phyloP scores from a whole-genome alignment of 2,113 vertebrate genomes.

The Thunnus thynnus region DNA sequence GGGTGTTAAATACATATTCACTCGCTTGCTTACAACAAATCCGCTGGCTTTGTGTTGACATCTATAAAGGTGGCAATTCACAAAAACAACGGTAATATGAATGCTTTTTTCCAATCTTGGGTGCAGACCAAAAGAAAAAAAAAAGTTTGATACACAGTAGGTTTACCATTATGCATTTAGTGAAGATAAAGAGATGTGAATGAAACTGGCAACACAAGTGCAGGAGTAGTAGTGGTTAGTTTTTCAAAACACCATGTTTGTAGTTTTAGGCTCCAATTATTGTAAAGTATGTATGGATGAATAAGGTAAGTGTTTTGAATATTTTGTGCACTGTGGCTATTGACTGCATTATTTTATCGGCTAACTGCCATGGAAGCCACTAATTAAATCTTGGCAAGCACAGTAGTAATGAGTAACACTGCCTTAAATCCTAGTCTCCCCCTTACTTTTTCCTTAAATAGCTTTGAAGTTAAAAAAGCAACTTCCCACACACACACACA shows the following conservation, averaged over 20 bases:
- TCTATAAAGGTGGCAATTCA: constrained; percentile 5
- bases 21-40: neutral
- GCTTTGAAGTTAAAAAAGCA: constrained; percentile 52
- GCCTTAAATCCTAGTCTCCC: constrained; percentile 4
- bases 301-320: neutral
- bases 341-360: neutral
- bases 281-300: neutral
- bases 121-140: neutral
- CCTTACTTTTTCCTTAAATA: constrained; percentile 47
- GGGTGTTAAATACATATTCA: constrained; percentile 18
- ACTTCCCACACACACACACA: constrained; percentile 7
- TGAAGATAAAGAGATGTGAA: too few relatives aligned
- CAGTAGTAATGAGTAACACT: neutral
- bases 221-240: too few relatives aligned
- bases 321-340: neutral
- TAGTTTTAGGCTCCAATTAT: neutral
- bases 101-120: neutral
- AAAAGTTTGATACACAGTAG: too few relatives aligned
- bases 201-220: neutral
- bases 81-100: neutral
- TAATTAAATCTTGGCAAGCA: constrained; percentile 14
- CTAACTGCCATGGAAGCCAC: neutral
- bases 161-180: too few relatives aligned
- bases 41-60: constrained; percentile 6
- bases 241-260: neutral